phyloP scores from a whole-genome alignment of 2,888 invertebrate species.

The Leptinotarsa juncta region DNA sequence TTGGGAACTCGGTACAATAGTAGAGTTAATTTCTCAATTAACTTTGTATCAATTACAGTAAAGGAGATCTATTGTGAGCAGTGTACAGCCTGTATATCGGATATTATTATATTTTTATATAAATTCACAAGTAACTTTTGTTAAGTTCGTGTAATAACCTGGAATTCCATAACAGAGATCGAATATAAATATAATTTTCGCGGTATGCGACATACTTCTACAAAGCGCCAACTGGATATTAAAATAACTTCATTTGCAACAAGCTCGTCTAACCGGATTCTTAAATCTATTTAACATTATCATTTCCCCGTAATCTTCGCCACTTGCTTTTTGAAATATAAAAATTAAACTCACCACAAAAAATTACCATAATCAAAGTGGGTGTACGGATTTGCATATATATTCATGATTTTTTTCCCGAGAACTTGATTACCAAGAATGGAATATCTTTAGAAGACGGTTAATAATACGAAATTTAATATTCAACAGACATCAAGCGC shows the following conservation, averaged over 20 bases:
- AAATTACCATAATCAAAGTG: constrained; percentile 15
- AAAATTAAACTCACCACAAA: constrained; percentile 5
- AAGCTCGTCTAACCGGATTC: constrained; percentile 10
- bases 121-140: background rate
- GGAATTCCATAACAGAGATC: constrained; percentile 8
- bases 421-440: constrained; percentile 24
- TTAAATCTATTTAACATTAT: background rate
- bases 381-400: constrained; percentile 11
- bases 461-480: constrained; percentile 34
- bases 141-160: background rate
- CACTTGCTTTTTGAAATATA: constrained; percentile 1
- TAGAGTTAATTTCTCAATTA: too few relatives aligned
- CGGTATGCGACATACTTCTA: constrained; percentile 13
- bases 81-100: too few relatives aligned
- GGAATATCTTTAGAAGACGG: constrained; percentile 22
- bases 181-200: constrained; percentile 8
- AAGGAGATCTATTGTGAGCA: too few relatives aligned
- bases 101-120: too few relatives aligned
- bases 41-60: too few relatives aligned
- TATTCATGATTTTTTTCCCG: constrained; percentile 23
- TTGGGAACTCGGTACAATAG: too few relatives aligned
- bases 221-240: constrained; percentile 10
- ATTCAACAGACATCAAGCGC: constrained; percentile 28
- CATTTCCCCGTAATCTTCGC: background rate
- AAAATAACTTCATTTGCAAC: constrained; percentile 13